Evolutionary conservation across 2,888 invertebrate genomes (phyloP), one percentile per base, ranked within the genome.

Genomic region (Drosophila niveifrons): DNA sequence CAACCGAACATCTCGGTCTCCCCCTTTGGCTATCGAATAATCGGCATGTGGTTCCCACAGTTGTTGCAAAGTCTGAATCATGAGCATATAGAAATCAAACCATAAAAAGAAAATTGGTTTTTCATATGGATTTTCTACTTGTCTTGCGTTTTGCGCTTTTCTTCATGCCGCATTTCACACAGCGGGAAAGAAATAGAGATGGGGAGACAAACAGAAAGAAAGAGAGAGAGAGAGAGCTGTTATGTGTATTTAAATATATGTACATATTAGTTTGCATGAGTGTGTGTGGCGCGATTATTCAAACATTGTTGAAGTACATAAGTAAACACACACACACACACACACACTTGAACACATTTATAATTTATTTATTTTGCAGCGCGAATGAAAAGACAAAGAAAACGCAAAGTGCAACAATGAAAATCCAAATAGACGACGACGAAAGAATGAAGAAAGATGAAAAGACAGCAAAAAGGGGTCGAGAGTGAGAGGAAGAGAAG

Each of bases 71-170:
- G 50, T 47, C 18, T 43, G 43, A 61, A 58, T 59, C 59, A 41
- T 48, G 28, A 34, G 29, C n/a, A 75, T 70, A 70, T 67, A 75
- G 72, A 75, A 72, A 80, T 72, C 64, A 67, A 79, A 51, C 43
- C 72, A 62, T 80, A 64, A 85, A 84, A 84, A 79, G 59, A 72
- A 80, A 82, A 86, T 82, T 72, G 74, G 59, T 34, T 77, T 81
- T 83, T 67, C 77, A 73, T 68, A 53, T 68, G 47, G 52, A 46
- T 74, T 75, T 73, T 69, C 47, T 73, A 55, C 58, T 51, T 75
- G 55, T 52, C 43, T 52, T 79, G 18, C 59, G 58, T 63, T 75
- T 78, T 63, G 66, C 63, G 69, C 59, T 66, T 76, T 78, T 74
- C 65, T 69, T 74, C 53, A 34, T 53, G 39, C 13, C 41, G 48